phyloP scores from a whole-genome alignment of 2,113 vertebrate genomes.

The Peromyscus maniculatus region DNA sequence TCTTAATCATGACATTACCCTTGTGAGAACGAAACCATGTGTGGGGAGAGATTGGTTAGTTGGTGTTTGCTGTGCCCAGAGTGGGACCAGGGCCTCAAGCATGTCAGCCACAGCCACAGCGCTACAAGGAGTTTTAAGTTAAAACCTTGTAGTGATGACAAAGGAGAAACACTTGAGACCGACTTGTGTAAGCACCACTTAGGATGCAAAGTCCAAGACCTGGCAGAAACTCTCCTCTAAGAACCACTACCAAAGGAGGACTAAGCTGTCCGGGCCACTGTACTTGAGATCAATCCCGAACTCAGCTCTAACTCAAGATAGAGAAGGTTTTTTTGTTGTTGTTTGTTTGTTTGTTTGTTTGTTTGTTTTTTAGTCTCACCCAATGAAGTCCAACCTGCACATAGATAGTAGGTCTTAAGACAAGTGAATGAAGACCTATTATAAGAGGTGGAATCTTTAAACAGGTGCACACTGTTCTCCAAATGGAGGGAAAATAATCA shows the following conservation, averaged over 20 bases:
- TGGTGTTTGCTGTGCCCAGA: neutral
- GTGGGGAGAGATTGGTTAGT: no score
- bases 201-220: neutral
- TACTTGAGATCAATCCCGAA: neutral
- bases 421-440: neutral
- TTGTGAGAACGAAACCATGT: neutral
- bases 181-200: neutral
- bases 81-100: neutral
- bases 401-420: neutral
- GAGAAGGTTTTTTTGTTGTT: neutral
- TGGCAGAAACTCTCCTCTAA: neutral
- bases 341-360: no score
- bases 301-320: neutral
- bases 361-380: neutral
- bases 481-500: neutral
- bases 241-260: neutral
- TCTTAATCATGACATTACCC: neutral
- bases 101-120: neutral
- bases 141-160: neutral
- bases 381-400: slow-evolving; percentile 4
- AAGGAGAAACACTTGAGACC: neutral
- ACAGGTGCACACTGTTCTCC: neutral
- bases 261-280: neutral
- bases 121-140: neutral
- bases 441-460: neutral